Percentiles rank a stretch among this genome's conserved stretches.
Evolutionary conservation across 2,113 vertebrate species (phyloP).

Genomic region (western clawed frog (Xenopus tropicalis)): UCB_Xtro_10.0 CM004443.2:179202001-179202500

Average conservation of each 20-base stretch:
- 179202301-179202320: conserved; percentile 62
- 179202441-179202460: conserved; percentile 82
- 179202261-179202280: conserved; percentile 45
- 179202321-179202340: conserved; percentile 67
- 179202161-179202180: background rate
- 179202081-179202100: too few species aligned
- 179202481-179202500: conserved; percentile 64
- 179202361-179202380: conserved; percentile 73
- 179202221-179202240: conserved; percentile 19
- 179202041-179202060: too few species aligned
- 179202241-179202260: conserved; percentile 50
- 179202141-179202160: background rate
- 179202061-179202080: too few species aligned
- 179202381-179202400: conserved; percentile 72
- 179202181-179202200: background rate
- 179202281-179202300: conserved; percentile 54
- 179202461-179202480: conserved; percentile 58
- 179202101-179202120: too few species aligned
- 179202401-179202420: conserved; percentile 66
- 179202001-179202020: too few species aligned
- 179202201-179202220: background rate
- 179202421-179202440: conserved; percentile 75
- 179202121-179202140: background rate
- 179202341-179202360: conserved; percentile 79
- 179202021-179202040: too few species aligned